These are phyloP conservation scores for Drosophila quinaria DNA, from an alignment of 2,888 invertebrate species.

Conservation along the genomic window DNA sequence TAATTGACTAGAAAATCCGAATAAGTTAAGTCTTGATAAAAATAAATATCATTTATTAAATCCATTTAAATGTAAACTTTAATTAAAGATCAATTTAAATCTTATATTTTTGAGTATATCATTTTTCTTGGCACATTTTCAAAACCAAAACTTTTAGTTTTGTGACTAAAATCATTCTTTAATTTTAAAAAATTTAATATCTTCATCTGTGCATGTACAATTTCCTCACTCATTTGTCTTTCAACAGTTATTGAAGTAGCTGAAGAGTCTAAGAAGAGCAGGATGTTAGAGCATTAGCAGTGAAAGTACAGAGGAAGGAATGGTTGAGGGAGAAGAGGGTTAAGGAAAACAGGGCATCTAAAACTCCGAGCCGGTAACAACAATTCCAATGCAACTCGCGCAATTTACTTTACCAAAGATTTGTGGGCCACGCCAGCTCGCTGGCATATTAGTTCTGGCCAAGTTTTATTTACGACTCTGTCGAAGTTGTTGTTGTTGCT, in stretches of 20 bases:
- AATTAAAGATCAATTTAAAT: no score
- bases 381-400: slow-evolving; percentile 52
- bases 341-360: not conserved
- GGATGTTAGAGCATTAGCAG: not conserved
- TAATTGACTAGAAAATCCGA: not conserved
- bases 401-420: slow-evolving; percentile 69
- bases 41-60: no score
- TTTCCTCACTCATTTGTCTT: not conserved
- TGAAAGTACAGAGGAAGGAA: not conserved
- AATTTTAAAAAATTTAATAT: not conserved
- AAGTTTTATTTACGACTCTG: slow-evolving; percentile 75
- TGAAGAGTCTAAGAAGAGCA: slow-evolving; percentile 30
- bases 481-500: slow-evolving; percentile 46
- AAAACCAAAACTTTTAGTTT: no score
- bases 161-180: no score
- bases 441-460: slow-evolving; percentile 76
- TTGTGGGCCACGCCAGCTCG: slow-evolving; percentile 58
- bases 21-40: no score
- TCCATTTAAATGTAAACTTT: no score
- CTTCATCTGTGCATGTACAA: not conserved
- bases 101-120: no score
- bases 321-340: no score
- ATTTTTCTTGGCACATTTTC: no score
- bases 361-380: slow-evolving; percentile 29
- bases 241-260: not conserved